Conservation (phyloP, 23 tunicate species). For the Phallusia fumigata region DNA sequence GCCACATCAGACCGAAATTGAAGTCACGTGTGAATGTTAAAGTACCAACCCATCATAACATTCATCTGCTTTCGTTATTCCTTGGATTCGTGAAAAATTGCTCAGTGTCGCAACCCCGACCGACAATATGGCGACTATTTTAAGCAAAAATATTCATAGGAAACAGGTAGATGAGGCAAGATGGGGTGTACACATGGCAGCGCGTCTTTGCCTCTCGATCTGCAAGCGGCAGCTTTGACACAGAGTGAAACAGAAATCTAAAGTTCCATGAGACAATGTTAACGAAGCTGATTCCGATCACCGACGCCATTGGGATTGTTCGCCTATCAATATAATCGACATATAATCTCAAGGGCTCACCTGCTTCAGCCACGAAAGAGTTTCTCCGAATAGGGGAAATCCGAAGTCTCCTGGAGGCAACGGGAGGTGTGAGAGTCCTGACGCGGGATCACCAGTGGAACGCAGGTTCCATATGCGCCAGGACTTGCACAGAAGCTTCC, state of each 20-base stretch:
- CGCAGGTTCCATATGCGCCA: conserved; percentile 35
- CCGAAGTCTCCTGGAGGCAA: conserved; percentile 88
- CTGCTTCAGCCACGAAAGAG: conserved; percentile 69
- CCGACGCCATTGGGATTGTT: not conserved
- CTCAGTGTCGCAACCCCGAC: not conserved
- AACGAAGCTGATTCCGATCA: not conserved
- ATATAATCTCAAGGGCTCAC: conserved; percentile 25
- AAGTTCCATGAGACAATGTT: not conserved
- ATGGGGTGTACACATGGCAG: not conserved
- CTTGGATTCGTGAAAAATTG: not conserved
- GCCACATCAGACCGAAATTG: too few species aligned
- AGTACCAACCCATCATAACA: too few species aligned
- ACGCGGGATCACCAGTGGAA: conserved; percentile 33
- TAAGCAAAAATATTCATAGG: not conserved
- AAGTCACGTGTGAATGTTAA: too few species aligned
- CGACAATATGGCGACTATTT: not conserved
- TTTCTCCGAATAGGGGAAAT: conserved; percentile 80
- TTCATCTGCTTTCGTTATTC: too few species aligned
- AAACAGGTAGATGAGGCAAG: not conserved
- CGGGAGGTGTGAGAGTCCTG: conserved; percentile 56
- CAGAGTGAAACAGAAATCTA: not conserved
- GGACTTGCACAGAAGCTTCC: not conserved
- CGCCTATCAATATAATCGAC: not conserved
- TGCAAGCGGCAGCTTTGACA: not conserved
- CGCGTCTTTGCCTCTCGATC: not conserved